phyloP scores from a whole-genome alignment of 2,113 vertebrate genomes.

The Enhydra lutris region DNA sequence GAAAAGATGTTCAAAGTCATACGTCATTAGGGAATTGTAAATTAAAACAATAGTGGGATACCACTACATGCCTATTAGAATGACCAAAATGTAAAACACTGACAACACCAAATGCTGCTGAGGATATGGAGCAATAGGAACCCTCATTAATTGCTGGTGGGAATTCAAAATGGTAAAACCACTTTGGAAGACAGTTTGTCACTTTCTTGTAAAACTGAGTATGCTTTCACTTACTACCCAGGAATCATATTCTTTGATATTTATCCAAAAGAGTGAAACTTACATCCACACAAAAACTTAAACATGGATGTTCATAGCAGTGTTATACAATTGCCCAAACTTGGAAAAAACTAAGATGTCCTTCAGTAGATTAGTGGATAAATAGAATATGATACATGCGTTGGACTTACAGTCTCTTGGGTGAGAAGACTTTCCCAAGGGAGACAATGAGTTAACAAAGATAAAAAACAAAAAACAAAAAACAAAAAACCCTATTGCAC shows the following conservation, averaged over 20 bases:
- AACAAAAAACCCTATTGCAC: neutral
- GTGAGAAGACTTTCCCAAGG: neutral
- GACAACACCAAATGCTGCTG: neutral
- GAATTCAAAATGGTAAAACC: neutral
- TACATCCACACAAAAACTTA: neutral
- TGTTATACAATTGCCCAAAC: neutral
- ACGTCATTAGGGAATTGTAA: neutral
- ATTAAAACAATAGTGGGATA: neutral
- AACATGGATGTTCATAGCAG: neutral
- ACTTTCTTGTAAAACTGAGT: neutral
- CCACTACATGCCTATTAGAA: neutral
- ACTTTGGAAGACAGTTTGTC: neutral
- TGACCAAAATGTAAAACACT: neutral
- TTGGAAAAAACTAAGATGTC: neutral
- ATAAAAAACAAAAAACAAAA: neutral
- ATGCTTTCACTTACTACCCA: neutral
- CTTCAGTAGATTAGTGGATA: neutral
- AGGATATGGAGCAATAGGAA: neutral
- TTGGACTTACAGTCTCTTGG: neutral
- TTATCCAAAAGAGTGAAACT: neutral
- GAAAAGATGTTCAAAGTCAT: neutral
- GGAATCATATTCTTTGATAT: neutral
- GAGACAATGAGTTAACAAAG: neutral
- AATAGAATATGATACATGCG: neutral
- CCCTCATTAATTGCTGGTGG: neutral